Evolutionary conservation across 2,888 invertebrate genomes (phyloP), one percentile per base, ranked within the genome.

Genomic region (Rotaria socialis): DNA sequence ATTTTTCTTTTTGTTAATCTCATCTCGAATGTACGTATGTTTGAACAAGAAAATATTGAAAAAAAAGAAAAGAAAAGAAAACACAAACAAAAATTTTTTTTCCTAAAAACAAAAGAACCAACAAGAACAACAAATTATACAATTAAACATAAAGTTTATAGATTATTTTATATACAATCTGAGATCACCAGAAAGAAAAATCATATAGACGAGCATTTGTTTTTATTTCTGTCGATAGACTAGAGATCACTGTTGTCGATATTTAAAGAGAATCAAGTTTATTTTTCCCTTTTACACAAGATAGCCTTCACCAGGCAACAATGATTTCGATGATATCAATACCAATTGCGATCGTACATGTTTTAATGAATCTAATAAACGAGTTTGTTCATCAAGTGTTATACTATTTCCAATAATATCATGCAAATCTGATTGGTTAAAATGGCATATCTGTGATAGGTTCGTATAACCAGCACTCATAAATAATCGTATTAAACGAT

Each of bases 401-500:
- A 80, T n/a, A 47, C 22, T 7, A 43, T 47, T 47, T 47, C 80
- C 80, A 47, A 80, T 8, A 19, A 19, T 19, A 47, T 80, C 80
- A 14, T 47, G 41, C 8, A 80, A 10, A 80, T 80, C 80, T 80
- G 10, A 24, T 80, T 11, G 24, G 11, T 43, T 80, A 7, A 80
- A 80, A 80, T 80, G 80, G 24, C 80, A 80, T 80, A 86, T 75
- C 24, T 86, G 86, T 52, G 86, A 86, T n/a, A 91, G 90, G 87
- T 93, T 94, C 88, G 93, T 94, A 89, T 96, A 94, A 88, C 96
- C 96, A 85, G 96, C 95, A 88, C 94, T 94, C 89, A 95, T 94
- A 92, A 97, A 97, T 92, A 96, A 95, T 90, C 96, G 96, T 87
- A 95, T 93, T 91, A 97, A 97, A 88, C 96, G 94, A 85, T 95